phyloP scores from a whole-genome alignment of 1,140 invertebrate genomes.

The Formica exsecta region DNA sequence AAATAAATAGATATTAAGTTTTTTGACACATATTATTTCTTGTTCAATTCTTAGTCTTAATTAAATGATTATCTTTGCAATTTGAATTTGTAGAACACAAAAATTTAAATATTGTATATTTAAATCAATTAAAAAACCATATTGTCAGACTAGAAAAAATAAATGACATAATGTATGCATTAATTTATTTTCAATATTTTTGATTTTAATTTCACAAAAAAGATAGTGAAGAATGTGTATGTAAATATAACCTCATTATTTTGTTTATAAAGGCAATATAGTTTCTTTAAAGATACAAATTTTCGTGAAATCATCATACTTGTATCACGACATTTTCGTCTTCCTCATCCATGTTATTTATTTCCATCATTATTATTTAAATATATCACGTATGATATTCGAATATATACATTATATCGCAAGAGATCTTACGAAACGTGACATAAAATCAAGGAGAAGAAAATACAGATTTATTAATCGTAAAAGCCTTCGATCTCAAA shows the following conservation, averaged over 20 bases:
- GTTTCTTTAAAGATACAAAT: background rate
- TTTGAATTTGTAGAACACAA: background rate
- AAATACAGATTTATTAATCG: background rate
- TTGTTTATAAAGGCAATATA: background rate
- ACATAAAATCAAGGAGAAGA: background rate
- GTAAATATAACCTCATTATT: conserved; percentile 19
- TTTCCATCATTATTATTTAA: conserved; percentile 15
- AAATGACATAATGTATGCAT: background rate
- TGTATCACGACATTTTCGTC: conserved; percentile 80
- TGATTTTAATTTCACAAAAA: background rate
- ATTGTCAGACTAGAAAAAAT: background rate
- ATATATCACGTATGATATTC: too few species aligned
- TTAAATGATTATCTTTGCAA: background rate
- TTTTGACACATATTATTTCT: background rate
- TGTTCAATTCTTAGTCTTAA: background rate
- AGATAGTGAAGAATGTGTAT: conserved; percentile 38
- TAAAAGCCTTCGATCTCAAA: background rate
- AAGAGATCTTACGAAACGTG: background rate
- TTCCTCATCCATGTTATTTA: conserved; percentile 53
- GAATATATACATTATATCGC: background rate
- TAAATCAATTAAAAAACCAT: background rate
- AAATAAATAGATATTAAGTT: background rate
- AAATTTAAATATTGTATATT: background rate
- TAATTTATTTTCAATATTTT: background rate
- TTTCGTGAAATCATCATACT: conserved; percentile 64